Conservation (phyloP, 2,113 vertebrate species). For the Bos javanicus region DNA sequence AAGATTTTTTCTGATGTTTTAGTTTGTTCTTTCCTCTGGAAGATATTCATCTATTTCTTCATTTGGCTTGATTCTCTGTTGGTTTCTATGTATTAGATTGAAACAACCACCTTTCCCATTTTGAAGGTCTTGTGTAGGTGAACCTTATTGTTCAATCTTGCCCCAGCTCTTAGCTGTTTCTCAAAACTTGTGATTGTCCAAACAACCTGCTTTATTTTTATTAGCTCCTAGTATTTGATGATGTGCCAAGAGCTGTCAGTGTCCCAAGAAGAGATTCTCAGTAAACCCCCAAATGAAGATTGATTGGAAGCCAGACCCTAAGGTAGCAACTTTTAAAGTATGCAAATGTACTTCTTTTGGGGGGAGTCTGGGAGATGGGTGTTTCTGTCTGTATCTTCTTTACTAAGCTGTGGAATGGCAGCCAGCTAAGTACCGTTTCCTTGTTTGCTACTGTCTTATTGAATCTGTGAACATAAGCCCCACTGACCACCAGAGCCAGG, state of each 20-base stretch:
- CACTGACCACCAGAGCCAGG: not conserved
- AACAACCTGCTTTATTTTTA: not conserved
- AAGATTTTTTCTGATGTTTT: not conserved
- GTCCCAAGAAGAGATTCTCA: not conserved
- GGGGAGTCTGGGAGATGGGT: not conserved
- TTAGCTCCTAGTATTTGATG: not conserved
- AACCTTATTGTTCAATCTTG: not conserved
- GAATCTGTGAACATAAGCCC: not conserved
- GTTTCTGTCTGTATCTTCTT: not conserved
- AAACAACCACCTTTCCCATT: not conserved
- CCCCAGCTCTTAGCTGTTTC: not conserved
- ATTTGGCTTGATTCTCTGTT: not conserved
- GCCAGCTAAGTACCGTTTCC: not conserved
- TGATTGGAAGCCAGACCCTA: not conserved
- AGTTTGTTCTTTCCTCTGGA: not conserved
- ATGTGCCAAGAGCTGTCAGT: not conserved
- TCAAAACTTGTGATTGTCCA: not conserved
- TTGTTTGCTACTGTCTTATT: not conserved
- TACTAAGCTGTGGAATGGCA: not conserved
- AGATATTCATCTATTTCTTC: not conserved
- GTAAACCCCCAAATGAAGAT: not conserved
- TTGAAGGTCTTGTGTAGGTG: not conserved
- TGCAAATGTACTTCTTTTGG: too few species aligned
- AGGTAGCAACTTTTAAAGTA: not conserved
- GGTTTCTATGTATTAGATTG: not conserved